Percentiles rank a stretch among this genome's conserved stretches.
Conservation (phyloP, 2,113 vertebrate genomes). For the Neolamprologus sp. region DNA sequence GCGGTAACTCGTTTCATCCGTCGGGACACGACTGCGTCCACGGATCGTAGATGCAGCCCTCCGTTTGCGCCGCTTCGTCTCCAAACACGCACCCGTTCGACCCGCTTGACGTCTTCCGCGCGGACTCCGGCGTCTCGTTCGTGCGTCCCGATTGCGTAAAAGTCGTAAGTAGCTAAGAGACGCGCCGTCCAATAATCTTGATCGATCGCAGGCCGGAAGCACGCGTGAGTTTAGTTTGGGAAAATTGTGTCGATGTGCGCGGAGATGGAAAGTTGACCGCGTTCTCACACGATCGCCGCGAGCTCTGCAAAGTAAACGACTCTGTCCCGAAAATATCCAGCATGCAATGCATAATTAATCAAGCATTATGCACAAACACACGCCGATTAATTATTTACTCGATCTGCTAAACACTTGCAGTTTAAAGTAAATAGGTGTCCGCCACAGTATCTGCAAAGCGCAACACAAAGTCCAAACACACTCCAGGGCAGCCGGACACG, state of each 20-base stretch:
- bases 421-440: not conserved
- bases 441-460: not conserved
- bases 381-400: not conserved
- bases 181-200: not conserved
- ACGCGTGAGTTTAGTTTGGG: not conserved
- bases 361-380: not conserved
- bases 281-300: not conserved
- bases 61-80: not conserved
- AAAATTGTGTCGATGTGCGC: not conserved
- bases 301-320: not conserved
- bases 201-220: not conserved
- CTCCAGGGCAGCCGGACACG: conserved; percentile 17
- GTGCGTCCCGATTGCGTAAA: conserved; percentile 3
- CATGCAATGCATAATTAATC: not conserved
- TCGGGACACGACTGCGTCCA: conserved; percentile 2
- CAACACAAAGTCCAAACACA: not conserved
- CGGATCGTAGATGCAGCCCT: not conserved
- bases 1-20: conserved; percentile 21
- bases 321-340: not conserved
- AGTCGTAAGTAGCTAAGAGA: not conserved
- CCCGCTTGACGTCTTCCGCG: not conserved
- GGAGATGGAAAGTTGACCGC: not conserved
- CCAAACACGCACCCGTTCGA: not conserved
- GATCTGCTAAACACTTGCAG: not conserved
- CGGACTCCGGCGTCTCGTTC: not conserved